Evolutionary conservation across 2,888 invertebrate genomes (phyloP), one percentile per base, ranked within the genome.

Genomic region (Neelides folsomi): DNA sequence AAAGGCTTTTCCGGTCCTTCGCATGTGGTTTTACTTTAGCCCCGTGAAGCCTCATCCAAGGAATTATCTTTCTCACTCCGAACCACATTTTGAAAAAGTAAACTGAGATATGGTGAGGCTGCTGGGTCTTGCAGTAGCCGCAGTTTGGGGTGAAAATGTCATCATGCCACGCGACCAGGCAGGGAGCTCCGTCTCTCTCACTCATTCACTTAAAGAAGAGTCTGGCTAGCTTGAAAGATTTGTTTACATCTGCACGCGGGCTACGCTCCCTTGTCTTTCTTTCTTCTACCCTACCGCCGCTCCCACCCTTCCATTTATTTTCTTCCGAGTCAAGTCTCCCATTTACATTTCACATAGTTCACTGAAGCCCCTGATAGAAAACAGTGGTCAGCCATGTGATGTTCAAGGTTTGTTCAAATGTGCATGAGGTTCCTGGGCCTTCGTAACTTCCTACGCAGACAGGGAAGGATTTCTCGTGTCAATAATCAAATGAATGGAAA

Each of bases 11-110:
- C 54, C 54, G 54, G 54, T 54, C 47, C 47, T 47, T 47, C 53
- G 51, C 54, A 54, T 54, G 54, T 54, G 54, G 54, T 54, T 51
- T 54, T 53, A 53, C 53, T 53, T 53, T 47, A 39, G 47, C 38
- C n/a, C 13, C n/a, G 39, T 13, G 39, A 39, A 15, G 15, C 13
- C 27, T 27, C 27, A 27, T 27, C 43, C 18, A 37, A 50, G 44
- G 27, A 15, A 38, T 46, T 46, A 37, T 35, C 46, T 35, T 36
- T 18, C 15, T 36, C 27, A 27, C n/a, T n/a, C n/a, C n/a, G n/a
- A 27, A 27, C 27, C 27, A 27, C 27, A 27, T 27, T 27, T 27
- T 7, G 13, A 35, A 47, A 39, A 4, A 39, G 19, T 1, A 12
- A 18, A 19, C n/a, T 20, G 27, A 47, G 47, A 47, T 39, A 47